Base-by-base conservation (phyloP, 2,113 vertebrate species). In the Arenaria interpres region DNA sequence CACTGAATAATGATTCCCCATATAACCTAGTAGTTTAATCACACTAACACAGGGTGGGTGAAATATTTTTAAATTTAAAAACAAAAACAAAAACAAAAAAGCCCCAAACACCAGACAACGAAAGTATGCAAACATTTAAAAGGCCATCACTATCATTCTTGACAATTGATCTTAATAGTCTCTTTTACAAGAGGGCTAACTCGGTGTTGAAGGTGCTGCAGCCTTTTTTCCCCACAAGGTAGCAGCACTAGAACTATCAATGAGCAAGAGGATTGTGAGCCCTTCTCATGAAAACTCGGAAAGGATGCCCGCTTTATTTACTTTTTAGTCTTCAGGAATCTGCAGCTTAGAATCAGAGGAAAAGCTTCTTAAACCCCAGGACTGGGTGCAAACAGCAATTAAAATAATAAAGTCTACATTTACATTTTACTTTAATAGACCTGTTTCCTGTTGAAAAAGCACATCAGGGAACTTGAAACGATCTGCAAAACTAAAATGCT, bases 161-260 rank as follows among this genome's bases (percentile, higher is more conserved):
- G 48, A 35, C 25, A 53, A 41, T 8, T 33, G 37, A 21, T 68
- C 32, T 57, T 20, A 41, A 17, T 51, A 53, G 4, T 13, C 13
- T 11, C 35, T 48, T 56, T 74, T 53, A 13, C 35, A 37, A 39
- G 16, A 43, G 6, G 33, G 28, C 27, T 23, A 28, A 57, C 23
- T 56, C 17, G 46, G 17, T 39, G 5, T 67, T 57, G 75, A 59
- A 76, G 71, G 66, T 91, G 76, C 71, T 92, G 64, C 63, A 92
- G 28, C 23, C 19, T 59, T 30, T 87, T 50, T 71, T 64, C 23
- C 37, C 95, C 95, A 95, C 94, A 60, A 92, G 96, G 57, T 39
- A 88, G 96, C 95, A 95, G 86, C 81, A 95, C 37, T 82, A 50
- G 60, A 72, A 68, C 45, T 53, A 17, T 14, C 37, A 80, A 88